Conservation (phyloP, 2,888 invertebrate genomes). For the Aporophyla lueneburgensis region DNA sequence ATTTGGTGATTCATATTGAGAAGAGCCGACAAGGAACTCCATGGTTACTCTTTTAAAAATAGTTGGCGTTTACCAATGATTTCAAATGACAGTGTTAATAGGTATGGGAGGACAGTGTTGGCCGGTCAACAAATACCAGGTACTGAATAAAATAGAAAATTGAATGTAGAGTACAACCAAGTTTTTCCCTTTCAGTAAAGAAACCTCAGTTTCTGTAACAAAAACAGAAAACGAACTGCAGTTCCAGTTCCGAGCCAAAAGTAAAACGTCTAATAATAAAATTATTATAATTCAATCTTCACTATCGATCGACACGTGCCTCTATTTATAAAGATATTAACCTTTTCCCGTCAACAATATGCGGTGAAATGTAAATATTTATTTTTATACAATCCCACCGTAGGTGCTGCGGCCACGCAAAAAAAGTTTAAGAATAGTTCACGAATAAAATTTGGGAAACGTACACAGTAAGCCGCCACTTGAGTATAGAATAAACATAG, state of each 20-base stretch:
- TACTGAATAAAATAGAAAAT: no score
- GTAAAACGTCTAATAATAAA: conserved; percentile 61
- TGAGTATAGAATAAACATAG: conserved; percentile 78
- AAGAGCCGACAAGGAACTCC: no score
- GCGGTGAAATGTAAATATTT: conserved; percentile 86
- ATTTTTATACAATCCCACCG: conserved; percentile 79
- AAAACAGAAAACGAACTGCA: conserved; percentile 27
- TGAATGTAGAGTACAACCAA: background rate
- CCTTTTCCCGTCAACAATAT: conserved; percentile 85
- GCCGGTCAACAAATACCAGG: no score
- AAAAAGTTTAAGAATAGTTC: conserved; percentile 76
- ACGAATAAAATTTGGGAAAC: conserved; percentile 69
- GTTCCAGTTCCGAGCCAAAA: conserved; percentile 45
- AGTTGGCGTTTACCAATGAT: no score
- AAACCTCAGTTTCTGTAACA: background rate
- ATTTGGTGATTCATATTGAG: no score
- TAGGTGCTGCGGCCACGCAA: conserved; percentile 51
- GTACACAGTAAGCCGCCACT: conserved; percentile 73
- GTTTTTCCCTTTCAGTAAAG: background rate
- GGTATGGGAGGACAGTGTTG: no score
- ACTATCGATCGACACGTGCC: conserved; percentile 59
- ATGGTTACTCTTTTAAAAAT: no score
- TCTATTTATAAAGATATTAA: conserved; percentile 86
- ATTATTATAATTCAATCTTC: conserved; percentile 78
- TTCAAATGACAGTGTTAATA: no score